Conservation (phyloP, 2,113 vertebrate genomes). For the Gymnarchus niloticus region DNA sequence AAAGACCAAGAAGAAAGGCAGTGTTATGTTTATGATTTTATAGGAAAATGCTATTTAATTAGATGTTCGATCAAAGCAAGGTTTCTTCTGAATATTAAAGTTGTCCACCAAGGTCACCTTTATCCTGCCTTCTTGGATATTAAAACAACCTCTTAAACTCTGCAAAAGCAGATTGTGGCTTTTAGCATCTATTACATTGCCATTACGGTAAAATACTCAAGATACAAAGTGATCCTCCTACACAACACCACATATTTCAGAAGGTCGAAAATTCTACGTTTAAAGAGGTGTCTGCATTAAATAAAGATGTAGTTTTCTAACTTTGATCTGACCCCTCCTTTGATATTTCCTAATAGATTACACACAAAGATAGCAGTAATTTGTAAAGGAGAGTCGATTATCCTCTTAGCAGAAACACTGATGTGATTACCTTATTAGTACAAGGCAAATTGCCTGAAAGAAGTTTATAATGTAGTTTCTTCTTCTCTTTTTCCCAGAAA, state of each 20-base stretch:
- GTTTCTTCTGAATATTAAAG: slow-evolving; percentile 15
- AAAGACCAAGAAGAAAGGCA: background rate
- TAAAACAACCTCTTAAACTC: slow-evolving; percentile 12
- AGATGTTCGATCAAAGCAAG: slow-evolving; percentile 5
- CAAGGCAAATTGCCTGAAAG: slow-evolving; percentile 4
- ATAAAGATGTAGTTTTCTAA: slow-evolving; percentile 13
- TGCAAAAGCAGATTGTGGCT: background rate
- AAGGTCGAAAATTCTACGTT: slow-evolving; percentile 7
- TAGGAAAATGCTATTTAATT: slow-evolving; percentile 14
- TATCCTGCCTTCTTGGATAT: background rate
- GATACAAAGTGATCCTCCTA: background rate
- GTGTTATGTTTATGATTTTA: background rate
- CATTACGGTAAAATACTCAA: background rate
- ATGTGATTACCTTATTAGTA: slow-evolving; percentile 24
- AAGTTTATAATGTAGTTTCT: background rate
- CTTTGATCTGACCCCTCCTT: slow-evolving; percentile 19
- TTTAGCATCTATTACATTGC: slow-evolving; percentile 1
- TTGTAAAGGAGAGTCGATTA: slow-evolving; percentile 24
- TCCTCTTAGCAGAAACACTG: slow-evolving; percentile 17
- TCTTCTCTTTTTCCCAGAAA: background rate
- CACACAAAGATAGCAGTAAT: background rate
- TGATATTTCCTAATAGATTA: background rate
- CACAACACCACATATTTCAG: background rate
- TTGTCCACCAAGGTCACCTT: background rate
- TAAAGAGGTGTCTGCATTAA: slow-evolving; percentile 11